A percentile compares a stretch with the other conserved stretches of the same genome.
Evolutionary conservation across 1,140 invertebrate genomes (phyloP).

Genomic region (Panulirus ornatus): DNA sequence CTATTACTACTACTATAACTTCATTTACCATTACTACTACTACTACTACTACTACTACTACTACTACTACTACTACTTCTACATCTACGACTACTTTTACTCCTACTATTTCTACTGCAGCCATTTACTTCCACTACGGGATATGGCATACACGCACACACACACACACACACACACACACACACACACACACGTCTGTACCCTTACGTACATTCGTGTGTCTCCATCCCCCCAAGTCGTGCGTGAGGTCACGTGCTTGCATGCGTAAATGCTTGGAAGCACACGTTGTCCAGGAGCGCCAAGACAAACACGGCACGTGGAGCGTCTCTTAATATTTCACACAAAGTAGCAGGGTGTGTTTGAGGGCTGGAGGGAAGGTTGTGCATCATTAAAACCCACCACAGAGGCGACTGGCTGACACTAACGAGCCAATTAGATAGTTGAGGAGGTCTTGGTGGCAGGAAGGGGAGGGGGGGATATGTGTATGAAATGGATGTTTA

Average conservation of each 20-base stretch:
- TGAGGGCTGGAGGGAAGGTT: neutral
- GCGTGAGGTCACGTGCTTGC: too few species aligned
- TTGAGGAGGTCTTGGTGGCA: too few species aligned
- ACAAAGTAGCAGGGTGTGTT: neutral
- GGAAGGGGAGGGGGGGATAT: too few species aligned
- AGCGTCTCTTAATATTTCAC: neutral
- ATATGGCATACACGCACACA: neutral
- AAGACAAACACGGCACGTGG: neutral
- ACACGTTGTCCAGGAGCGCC: neutral
- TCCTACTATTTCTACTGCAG: neutral
- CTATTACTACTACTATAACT: neutral
- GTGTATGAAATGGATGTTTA: neutral
- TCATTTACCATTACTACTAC: neutral
- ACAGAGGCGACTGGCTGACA: neutral
- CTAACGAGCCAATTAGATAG: neutral
- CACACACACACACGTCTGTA: too few species aligned
- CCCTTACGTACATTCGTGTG: too few species aligned
- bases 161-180: neutral
- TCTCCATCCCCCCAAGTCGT: too few species aligned
- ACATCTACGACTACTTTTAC: neutral
- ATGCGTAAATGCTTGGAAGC: too few species aligned
- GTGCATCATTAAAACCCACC: neutral
- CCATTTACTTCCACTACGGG: too few species aligned
- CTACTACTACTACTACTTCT: neutral
- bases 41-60: neutral